Evolutionary conservation across 2,113 vertebrate species (phyloP).

Genomic region (Hypomesus transpacificus): DNA sequence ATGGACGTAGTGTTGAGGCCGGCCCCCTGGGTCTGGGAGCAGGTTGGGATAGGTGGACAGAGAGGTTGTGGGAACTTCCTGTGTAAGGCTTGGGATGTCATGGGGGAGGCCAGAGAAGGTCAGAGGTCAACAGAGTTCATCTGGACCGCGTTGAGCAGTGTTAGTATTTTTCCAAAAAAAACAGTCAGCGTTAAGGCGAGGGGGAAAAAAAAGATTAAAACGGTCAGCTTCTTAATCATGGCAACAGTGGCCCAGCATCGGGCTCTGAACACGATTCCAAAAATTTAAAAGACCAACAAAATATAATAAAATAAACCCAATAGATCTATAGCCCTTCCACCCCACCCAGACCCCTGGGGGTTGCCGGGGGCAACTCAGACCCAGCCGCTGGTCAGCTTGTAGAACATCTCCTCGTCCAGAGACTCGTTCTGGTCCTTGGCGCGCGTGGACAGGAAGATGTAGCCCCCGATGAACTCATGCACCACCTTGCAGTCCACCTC

Average conservation of each 20-base stretch:
- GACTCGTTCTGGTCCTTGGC: constrained; percentile 99
- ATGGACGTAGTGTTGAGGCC: constrained; percentile 44
- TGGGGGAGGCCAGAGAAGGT: too few relatives aligned
- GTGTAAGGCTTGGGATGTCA: too few relatives aligned
- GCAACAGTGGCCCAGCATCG: constrained; percentile 56
- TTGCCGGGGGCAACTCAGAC: constrained; percentile 48
- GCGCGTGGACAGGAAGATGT: constrained; percentile 95
- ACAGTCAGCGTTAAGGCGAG: too few relatives aligned
- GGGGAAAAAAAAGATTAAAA: too few relatives aligned
- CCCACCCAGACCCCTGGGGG: constrained; percentile 26
- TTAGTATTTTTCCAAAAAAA: too few relatives aligned
- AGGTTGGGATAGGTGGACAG: too few relatives aligned
- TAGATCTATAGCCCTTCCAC: constrained; percentile 22
- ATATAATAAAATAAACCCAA: constrained; percentile 51
- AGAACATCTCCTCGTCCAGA: constrained; percentile 99
- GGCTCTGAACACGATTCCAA: constrained; percentile 46
- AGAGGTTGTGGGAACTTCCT: too few relatives aligned
- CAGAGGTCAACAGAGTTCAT: too few relatives aligned
- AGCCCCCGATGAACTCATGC: constrained; percentile 97
- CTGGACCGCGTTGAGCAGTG: too few relatives aligned
- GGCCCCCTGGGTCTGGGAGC: neutral
- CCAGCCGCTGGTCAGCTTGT: constrained; percentile 99
- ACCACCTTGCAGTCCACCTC: constrained; percentile 99
- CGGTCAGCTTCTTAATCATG: constrained; percentile 9
- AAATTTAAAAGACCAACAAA: constrained; percentile 21